Evolutionary conservation across 2,888 invertebrate genomes (phyloP).

Genomic region (Timema podura): DNA sequence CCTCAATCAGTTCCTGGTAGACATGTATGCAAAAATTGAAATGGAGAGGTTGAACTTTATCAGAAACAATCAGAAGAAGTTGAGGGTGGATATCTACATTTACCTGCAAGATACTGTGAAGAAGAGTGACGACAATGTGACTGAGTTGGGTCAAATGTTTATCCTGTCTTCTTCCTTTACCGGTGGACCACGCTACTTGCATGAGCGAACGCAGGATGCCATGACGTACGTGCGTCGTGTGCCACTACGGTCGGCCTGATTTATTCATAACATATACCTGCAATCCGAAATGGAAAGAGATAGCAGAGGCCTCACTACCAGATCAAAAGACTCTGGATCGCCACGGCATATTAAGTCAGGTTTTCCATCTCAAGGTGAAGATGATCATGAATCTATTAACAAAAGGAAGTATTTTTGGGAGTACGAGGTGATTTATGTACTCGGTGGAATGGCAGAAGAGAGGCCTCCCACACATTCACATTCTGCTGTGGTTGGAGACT

Average conservation of each 20-base stretch:
- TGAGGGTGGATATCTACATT: slow-evolving; percentile 34
- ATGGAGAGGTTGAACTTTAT: slow-evolving; percentile 31
- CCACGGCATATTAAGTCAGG: slow-evolving; percentile 36
- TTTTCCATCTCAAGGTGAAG: slow-evolving; percentile 37
- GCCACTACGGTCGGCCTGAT: slow-evolving; percentile 40
- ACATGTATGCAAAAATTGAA: slow-evolving; percentile 35
- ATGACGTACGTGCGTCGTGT: slow-evolving; percentile 40
- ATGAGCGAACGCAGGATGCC: slow-evolving; percentile 41
- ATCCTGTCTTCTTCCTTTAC: slow-evolving; percentile 37
- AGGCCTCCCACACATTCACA: slow-evolving; percentile 38
- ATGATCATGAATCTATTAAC: slow-evolving; percentile 32
- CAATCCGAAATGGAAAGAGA: slow-evolving; percentile 40
- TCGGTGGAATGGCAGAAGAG: slow-evolving; percentile 38
- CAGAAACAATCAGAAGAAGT: slow-evolving; percentile 22
- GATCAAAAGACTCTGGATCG: slow-evolving; percentile 34
- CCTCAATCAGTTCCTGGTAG: slow-evolving; percentile 37
- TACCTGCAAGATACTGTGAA: slow-evolving; percentile 32
- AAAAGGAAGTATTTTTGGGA: slow-evolving; percentile 35
- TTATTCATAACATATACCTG: slow-evolving; percentile 42
- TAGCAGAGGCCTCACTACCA: slow-evolving; percentile 32
- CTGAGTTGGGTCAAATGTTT: slow-evolving; percentile 30
- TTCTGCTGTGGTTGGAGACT: slow-evolving; percentile 35
- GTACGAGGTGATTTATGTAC: neutral
- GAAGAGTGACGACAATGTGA: slow-evolving; percentile 19
- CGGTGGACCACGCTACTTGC: slow-evolving; percentile 43